Base-by-base conservation (phyloP, 2,888 invertebrate species). In the Epistrophe grossulariae region DNA sequence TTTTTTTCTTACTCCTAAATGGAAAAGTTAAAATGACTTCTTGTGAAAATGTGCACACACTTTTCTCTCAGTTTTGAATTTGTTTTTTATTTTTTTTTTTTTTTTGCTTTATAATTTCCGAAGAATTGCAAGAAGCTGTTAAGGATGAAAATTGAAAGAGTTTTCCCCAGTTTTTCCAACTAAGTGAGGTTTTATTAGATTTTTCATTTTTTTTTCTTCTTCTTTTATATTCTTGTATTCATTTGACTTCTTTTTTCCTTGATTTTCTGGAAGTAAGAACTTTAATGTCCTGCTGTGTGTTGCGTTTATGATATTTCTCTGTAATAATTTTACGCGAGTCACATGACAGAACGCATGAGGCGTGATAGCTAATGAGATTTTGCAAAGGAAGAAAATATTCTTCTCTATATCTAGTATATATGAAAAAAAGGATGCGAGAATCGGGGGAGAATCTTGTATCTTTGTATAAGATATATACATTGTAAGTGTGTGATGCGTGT, bases 131-230 rank as follows among this genome's bases (percentile, higher is more conserved):
- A 28, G 76, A 59, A 62, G 43, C 68, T n/a, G 40, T 38, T 62
- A 70, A 68, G 60, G 74, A 74, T 74, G 79, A 60, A 45, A 84
- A 62, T 64, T 76, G 73, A 83, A 79, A 74, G 73, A 79, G 79
- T 79, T 70, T 78, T 55, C 64, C n/a, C 40, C 45, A 62, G 68
- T 80, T 80, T 80, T 74, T 64, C 68, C 70, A 77, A 71, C 83
- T 74, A 79, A 79, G 79, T 74, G 79, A 70, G 79, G 76, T 76
- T 84, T 80, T 84, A 79, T 84, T 84, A 79, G 84, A 84, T 79
- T 64, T 79, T 74, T 79, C 31, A 28, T 52, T 43, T 9, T 35
- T 59, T 11, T 11, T 31, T 50, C 15, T 50, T 17, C 17, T 13
- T 50, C 19, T 19, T 19, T 24, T 24, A n/a, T 11, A 9, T 35